Evolutionary conservation across 2,113 vertebrate species (phyloP), one percentile per base, ranked within the genome.

Genomic region (Silurus glanis): DNA sequence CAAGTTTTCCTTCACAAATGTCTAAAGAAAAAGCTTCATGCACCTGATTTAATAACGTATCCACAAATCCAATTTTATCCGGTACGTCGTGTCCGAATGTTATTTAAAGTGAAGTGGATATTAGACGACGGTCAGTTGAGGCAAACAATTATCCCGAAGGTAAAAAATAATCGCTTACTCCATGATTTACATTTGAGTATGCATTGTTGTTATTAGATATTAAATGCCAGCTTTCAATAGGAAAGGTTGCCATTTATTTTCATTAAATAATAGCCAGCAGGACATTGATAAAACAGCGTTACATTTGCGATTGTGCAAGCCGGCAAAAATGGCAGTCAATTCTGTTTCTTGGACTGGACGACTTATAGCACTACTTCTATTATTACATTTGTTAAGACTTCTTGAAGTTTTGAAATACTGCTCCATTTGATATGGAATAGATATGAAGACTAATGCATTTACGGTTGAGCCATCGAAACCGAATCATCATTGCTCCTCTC

Each of bases 171-270:
- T 79, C 9, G 1, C 17, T 58, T 80, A 59, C 59, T 80, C 25
- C 59, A 1, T 80, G 75, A 23, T 58, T 58, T 17, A 80, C 25
- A 80, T 37, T 59, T 37, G 25, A 59, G 25, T 6, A 55, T 55
- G 74, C 13, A 25, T 7, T 12, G 74, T 76, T 76, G 55, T 76
- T 55, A 76, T 16, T 6, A 25, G 23, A 72, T 47, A 47, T 21
- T 72, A 76, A 76, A 76, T 76, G 74, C n/a, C 74, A 76, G 74
- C 74, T 25, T 76, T 55, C 13, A 16, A 1, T 23, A 25, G 74
- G 23, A 76, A 76, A 76, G 74, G 74, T 55, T 55, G 13, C 74
- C 53, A 55, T 55, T 76, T 16, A 55, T 76, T 76, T 76, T 76
- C n/a, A 25, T 55, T 23, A 75, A 51, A 76, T n/a, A 55, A 76